Percentiles rank a stretch among this genome's conserved stretches.
These are phyloP conservation scores for Apteryx owenii DNA, from an alignment of 2,113 vertebrate species.

Conservation along the genomic window DNA sequence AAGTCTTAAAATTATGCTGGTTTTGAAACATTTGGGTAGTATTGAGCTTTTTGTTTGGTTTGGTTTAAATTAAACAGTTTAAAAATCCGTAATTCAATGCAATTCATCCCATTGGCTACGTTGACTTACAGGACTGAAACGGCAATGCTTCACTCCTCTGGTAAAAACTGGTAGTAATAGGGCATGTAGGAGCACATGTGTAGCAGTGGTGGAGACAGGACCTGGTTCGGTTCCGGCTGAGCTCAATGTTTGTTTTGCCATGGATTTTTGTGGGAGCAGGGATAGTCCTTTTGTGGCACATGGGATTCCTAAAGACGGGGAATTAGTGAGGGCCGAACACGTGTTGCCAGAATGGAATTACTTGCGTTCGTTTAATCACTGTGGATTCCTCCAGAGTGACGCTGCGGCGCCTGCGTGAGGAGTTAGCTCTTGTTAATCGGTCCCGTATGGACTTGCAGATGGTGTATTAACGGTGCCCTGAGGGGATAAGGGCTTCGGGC, in stretches of 20 bases:
- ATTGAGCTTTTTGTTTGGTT: background rate
- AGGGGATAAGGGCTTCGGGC: background rate
- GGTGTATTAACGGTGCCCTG: slow-evolving; percentile 24
- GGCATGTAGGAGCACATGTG: background rate
- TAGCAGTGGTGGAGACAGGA: background rate
- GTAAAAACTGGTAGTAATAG: background rate
- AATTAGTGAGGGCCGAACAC: slow-evolving; percentile 34
- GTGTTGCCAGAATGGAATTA: slow-evolving; percentile 53
- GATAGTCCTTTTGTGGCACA: background rate
- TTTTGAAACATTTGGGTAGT: background rate
- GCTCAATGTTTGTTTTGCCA: background rate
- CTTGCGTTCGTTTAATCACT: slow-evolving; percentile 48
- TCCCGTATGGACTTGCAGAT: slow-evolving; percentile 51
- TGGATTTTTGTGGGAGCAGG: background rate
- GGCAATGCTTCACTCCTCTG: background rate
- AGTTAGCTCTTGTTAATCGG: slow-evolving; percentile 41
- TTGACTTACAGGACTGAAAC: background rate
- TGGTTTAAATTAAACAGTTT: background rate
- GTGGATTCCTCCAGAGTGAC: slow-evolving; percentile 25
- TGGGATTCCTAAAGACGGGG: background rate
- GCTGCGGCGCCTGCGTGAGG: background rate
- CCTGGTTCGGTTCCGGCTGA: background rate
- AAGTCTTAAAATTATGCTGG: background rate
- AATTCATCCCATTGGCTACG: background rate
- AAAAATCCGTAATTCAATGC: background rate